These are phyloP conservation scores for Drosophila rhopaloa DNA, from an alignment of 1,140 invertebrate genomes.

Conservation along the genomic window DNA sequence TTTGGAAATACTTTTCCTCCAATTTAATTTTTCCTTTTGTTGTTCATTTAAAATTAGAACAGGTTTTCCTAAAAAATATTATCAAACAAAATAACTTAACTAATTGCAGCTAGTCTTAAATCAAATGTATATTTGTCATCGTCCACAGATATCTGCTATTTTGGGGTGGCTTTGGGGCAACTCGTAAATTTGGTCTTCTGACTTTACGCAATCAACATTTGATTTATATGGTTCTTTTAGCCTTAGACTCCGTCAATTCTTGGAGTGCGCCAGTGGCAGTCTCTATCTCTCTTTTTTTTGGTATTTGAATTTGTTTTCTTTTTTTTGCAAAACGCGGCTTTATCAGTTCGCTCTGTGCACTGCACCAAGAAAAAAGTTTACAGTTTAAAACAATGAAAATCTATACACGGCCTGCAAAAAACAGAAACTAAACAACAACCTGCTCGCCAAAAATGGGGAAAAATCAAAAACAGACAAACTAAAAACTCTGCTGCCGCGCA, in stretches of 20 bases:
- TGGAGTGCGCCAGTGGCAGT: slow-evolving; percentile 21
- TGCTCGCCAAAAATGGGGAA: slow-evolving; percentile 17
- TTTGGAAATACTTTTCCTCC: background rate
- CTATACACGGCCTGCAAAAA: slow-evolving; percentile 11
- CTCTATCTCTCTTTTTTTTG: slow-evolving; percentile 22
- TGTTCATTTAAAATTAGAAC: background rate
- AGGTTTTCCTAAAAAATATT: too few species aligned
- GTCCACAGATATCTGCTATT: slow-evolving; percentile 20
- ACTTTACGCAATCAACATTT: slow-evolving; percentile 58
- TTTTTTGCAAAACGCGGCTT: slow-evolving; percentile 54
- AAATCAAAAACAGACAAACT: slow-evolving; percentile 25
- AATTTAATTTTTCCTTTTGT: too few species aligned
- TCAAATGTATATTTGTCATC: slow-evolving; percentile 12
- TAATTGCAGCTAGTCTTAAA: background rate
- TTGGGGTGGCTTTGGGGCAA: slow-evolving; percentile 11
- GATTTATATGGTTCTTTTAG: slow-evolving; percentile 54
- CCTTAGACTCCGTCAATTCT: slow-evolving; percentile 39
- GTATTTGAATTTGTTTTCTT: slow-evolving; percentile 33
- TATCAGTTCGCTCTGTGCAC: slow-evolving; percentile 60
- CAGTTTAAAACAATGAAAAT: slow-evolving; percentile 56
- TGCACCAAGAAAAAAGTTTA: slow-evolving; percentile 53
- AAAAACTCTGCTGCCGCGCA: slow-evolving; percentile 39
- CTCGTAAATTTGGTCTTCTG: slow-evolving; percentile 60
- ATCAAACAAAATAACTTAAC: background rate
- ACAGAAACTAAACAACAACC: slow-evolving; percentile 6